A percentile compares a stretch with the other conserved stretches of the same genome.
Evolutionary conservation across 2,888 invertebrate species (phyloP).

Genomic region (Chaitophorus viminalis): DNA sequence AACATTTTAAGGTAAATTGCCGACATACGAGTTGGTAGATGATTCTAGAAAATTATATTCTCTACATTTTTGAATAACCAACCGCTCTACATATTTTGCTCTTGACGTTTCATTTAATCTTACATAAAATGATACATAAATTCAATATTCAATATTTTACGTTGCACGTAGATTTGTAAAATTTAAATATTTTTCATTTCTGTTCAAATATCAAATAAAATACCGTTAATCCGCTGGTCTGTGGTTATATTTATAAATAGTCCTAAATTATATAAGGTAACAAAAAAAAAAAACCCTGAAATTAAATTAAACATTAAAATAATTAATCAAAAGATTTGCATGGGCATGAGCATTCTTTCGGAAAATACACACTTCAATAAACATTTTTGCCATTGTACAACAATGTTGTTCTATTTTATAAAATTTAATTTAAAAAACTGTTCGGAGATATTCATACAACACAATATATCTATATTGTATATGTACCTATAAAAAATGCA

Average conservation of each 20-base stretch:
- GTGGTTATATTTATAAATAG: too few species aligned
- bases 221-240: too few species aligned
- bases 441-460: background rate
- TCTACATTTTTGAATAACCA: background rate
- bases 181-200: background rate
- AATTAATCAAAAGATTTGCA: background rate
- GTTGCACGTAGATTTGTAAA: too few species aligned
- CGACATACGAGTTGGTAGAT: background rate
- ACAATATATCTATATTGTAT: background rate
- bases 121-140: background rate
- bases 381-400: background rate
- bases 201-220: background rate
- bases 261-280: too few species aligned
- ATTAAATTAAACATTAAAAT: background rate
- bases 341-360: background rate
- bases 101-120: background rate
- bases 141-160: background rate
- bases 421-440: background rate
- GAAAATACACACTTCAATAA: background rate
- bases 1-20: background rate
- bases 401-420: background rate
- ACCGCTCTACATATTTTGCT: background rate
- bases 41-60: background rate
- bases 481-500: background rate
- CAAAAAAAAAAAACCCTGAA: too few species aligned